These are phyloP conservation scores for Dascillus cervinus DNA, from an alignment of 2,888 invertebrate genomes.

Conservation along the genomic window DNA sequence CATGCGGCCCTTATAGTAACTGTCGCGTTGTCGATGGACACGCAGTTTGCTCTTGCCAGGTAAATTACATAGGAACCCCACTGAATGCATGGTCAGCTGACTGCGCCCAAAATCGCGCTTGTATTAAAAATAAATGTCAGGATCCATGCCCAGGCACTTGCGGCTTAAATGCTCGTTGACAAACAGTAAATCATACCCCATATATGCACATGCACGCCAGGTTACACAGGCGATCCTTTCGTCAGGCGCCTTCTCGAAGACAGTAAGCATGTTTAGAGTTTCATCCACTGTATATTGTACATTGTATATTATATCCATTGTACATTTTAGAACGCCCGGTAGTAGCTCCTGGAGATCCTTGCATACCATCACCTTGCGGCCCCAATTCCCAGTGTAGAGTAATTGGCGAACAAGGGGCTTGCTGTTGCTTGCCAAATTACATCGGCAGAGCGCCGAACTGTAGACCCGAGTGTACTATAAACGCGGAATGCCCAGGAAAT, in stretches of 20 bases:
- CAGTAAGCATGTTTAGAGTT: too few relatives aligned
- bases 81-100: conserved; percentile 75
- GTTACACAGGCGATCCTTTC: conserved; percentile 76
- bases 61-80: conserved; percentile 67
- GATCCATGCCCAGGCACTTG: conserved; percentile 79
- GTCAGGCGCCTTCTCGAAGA: conserved; percentile 57
- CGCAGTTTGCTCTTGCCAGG: conserved; percentile 73
- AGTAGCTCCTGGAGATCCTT: conserved; percentile 45
- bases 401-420: conserved; percentile 50
- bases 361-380: conserved; percentile 58
- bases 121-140: conserved; percentile 70
- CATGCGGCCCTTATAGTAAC: conserved; percentile 77
- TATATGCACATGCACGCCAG: conserved; percentile 73
- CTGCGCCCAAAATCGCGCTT: conserved; percentile 72
- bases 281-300: too few relatives aligned
- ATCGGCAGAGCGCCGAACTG: conserved; percentile 57
- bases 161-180: conserved; percentile 73
- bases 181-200: conserved; percentile 81
- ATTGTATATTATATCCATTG: too few relatives aligned
- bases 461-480: conserved; percentile 60
- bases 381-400: conserved; percentile 54
- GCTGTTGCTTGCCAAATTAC: conserved; percentile 52
- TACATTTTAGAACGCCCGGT: conserved; percentile 41
- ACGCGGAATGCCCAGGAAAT: conserved; percentile 66
- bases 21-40: conserved; percentile 70